Conservation (phyloP, 2,797 vertebrate species). For the Gadopsis bispinosus region DNA sequence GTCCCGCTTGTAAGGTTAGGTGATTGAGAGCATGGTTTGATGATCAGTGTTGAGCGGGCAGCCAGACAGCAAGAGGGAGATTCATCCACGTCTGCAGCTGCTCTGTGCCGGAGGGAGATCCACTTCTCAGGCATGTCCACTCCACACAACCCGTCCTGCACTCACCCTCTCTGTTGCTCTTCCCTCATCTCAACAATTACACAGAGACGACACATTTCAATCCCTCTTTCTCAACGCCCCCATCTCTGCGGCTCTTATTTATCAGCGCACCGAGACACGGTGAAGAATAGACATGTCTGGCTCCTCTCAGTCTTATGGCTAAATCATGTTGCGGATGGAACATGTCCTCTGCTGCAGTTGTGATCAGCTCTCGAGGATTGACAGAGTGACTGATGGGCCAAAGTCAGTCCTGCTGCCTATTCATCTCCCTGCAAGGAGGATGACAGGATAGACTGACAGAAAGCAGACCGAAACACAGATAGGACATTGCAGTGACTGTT, state of each 20-base stretch:
- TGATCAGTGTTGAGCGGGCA: conserved; percentile 39
- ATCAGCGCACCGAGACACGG: conserved; percentile 49
- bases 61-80: conserved; percentile 21
- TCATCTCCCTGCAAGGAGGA: conserved; percentile 41
- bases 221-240: conserved; percentile 14
- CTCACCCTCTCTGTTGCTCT: neutral
- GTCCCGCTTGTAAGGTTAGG: conserved; percentile 30
- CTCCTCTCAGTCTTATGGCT: conserved; percentile 52
- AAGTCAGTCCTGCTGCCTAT: conserved; percentile 25
- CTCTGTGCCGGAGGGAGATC: conserved; percentile 35
- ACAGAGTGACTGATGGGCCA: conserved; percentile 61
- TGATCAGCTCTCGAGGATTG: conserved; percentile 58
- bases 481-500: conserved; percentile 8
- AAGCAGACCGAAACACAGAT: conserved; percentile 27
- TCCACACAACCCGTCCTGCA: conserved; percentile 18
- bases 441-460: conserved; percentile 10
- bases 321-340: conserved; percentile 58
- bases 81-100: conserved; percentile 31
- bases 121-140: conserved; percentile 15
- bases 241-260: conserved; percentile 43
- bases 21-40: conserved; percentile 45
- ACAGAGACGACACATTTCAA: conserved; percentile 28
- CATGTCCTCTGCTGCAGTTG: conserved; percentile 52
- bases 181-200: conserved; percentile 33
- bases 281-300: conserved; percentile 50